Evolutionary conservation across 2,888 invertebrate genomes (phyloP).

Genomic region (Agonopterix alstromeriana): DNA sequence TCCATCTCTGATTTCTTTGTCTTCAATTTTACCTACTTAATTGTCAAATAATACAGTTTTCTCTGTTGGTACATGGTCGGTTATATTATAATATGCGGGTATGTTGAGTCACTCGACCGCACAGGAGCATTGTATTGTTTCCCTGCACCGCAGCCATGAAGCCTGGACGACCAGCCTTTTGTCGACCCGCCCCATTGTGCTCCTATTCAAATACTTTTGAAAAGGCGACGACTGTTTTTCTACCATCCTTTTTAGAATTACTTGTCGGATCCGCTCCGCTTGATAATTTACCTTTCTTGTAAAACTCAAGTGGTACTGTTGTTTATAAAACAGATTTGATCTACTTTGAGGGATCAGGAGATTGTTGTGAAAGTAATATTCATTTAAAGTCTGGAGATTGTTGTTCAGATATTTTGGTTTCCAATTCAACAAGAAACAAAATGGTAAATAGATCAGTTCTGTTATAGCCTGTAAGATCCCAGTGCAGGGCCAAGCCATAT

Average conservation of each 20-base stretch:
- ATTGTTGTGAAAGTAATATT: too few species aligned
- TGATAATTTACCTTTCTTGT: not conserved
- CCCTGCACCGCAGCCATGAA: conserved; percentile 44
- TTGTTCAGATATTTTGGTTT: too few species aligned
- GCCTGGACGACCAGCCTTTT: conserved; percentile 49
- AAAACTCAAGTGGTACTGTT: conserved; percentile 9
- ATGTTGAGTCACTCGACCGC: conserved; percentile 59
- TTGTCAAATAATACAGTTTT: not conserved
- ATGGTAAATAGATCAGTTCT: too few species aligned
- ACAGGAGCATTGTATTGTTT: conserved; percentile 58
- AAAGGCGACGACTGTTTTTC: conserved; percentile 36
- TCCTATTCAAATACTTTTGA: conserved; percentile 52
- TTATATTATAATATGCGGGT: conserved; percentile 37
- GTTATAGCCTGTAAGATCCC: too few species aligned
- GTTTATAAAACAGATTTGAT: conserved; percentile 12
- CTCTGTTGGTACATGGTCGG: conserved; percentile 18
- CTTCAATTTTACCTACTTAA: too few species aligned
- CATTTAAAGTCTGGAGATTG: too few species aligned
- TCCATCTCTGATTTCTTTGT: too few species aligned
- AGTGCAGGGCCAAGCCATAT: too few species aligned
- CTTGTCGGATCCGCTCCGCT: conserved; percentile 28
- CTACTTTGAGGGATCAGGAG: too few species aligned
- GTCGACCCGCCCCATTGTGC: conserved; percentile 59
- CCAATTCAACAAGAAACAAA: too few species aligned
- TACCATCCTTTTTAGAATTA: conserved; percentile 28